These are phyloP conservation scores for Furcula furcula DNA, from an alignment of 2,888 invertebrate species.

Conservation along the genomic window DNA sequence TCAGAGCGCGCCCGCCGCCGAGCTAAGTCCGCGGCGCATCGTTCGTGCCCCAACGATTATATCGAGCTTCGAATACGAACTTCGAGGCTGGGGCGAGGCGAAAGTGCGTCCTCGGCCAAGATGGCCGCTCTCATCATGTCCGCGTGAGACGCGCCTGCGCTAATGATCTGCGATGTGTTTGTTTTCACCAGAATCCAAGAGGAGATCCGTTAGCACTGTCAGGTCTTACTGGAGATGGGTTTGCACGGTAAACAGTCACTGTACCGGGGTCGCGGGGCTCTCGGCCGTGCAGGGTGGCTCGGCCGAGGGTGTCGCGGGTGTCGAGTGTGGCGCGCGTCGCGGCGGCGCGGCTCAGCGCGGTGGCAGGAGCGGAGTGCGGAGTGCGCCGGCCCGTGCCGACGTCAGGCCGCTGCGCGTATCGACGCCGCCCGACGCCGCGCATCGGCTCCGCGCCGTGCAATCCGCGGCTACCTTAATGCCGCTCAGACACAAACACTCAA, in stretches of 20 bases:
- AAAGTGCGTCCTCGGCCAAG: constrained; percentile 75
- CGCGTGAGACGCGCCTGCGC: constrained; percentile 74
- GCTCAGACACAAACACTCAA: constrained; percentile 61
- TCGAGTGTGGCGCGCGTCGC: constrained; percentile 54
- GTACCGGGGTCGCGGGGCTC: constrained; percentile 45
- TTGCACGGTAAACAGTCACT: constrained; percentile 47
- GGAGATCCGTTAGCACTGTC: constrained; percentile 38
- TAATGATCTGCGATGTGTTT: constrained; percentile 69
- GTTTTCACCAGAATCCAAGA: constrained; percentile 63
- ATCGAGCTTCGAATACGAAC: constrained; percentile 53
- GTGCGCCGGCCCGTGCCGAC: constrained; percentile 52
- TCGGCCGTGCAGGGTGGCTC: constrained; percentile 20
- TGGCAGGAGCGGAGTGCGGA: constrained; percentile 44
- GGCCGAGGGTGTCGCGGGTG: constrained; percentile 42
- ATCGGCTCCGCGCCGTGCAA: constrained; percentile 40
- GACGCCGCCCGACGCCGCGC: constrained; percentile 50
- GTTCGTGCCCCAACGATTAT: constrained; percentile 37
- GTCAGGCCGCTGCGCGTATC: constrained; percentile 65
- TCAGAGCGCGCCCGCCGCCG: constrained; percentile 66
- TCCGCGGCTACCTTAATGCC: constrained; percentile 55
- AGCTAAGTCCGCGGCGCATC: constrained; percentile 61
- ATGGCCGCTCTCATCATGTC: constrained; percentile 78
- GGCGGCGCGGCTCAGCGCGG: constrained; percentile 38
- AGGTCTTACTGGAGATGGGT: constrained; percentile 20
- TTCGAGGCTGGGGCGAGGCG: constrained; percentile 77